These are phyloP conservation scores for Nymphalis c-album DNA, from an alignment of 2,888 invertebrate genomes.

Conservation along the genomic window DNA sequence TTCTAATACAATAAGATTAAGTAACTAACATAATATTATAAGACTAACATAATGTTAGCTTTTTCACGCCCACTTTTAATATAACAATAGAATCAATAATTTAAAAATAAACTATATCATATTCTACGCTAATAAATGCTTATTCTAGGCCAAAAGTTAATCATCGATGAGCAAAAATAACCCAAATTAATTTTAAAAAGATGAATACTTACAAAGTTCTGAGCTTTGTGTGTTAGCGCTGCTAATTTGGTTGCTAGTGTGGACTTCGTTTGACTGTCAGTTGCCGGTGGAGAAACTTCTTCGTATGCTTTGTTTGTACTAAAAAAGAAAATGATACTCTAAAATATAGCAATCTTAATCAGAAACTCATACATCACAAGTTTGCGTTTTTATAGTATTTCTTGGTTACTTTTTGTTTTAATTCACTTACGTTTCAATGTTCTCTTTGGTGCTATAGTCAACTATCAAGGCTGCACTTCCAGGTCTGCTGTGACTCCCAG, in stretches of 20 bases:
- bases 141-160: too few relatives aligned
- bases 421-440: conserved; percentile 56
- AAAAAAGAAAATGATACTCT: conserved; percentile 16
- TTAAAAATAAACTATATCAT: too few relatives aligned
- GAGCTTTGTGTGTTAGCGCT: conserved; percentile 73
- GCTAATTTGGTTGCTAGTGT: conserved; percentile 72
- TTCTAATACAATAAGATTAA: too few relatives aligned
- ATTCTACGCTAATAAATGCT: too few relatives aligned
- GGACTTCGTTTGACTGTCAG: conserved; percentile 63
- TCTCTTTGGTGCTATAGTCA: conserved; percentile 72
- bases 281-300: conserved; percentile 60
- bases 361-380: too few relatives aligned
- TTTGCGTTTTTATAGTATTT: too few relatives aligned
- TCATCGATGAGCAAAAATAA: too few relatives aligned
- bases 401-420: too few relatives aligned
- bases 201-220: conserved; percentile 69
- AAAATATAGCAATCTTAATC: neutral
- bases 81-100: too few relatives aligned
- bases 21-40: too few relatives aligned
- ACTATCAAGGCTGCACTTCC: conserved; percentile 79
- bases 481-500: conserved; percentile 89
- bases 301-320: conserved; percentile 73
- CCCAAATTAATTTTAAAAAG: neutral
- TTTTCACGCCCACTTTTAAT: too few relatives aligned
- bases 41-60: too few relatives aligned